Evolutionary conservation across 1,140 invertebrate genomes (phyloP).

Genomic region (Aphelinus atriplicis): DNA sequence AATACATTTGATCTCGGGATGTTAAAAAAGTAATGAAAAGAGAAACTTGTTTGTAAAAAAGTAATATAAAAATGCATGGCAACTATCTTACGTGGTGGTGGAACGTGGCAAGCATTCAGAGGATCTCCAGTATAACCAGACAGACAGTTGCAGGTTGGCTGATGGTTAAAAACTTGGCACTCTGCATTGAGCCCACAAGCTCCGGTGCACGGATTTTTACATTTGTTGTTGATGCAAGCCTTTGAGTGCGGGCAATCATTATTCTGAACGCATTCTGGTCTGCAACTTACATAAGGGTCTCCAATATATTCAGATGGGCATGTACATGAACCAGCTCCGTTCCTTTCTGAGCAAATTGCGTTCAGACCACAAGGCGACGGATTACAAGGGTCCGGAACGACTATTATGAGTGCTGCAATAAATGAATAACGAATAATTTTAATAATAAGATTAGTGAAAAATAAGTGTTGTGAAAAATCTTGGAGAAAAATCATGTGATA

Average conservation of each 20-base stretch:
- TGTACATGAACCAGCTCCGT: conserved; percentile 81
- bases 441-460: too few species aligned
- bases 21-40: too few species aligned
- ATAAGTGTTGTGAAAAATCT: too few species aligned
- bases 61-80: conserved; percentile 42
- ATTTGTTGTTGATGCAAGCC: conserved; percentile 85
- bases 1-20: too few species aligned
- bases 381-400: conserved; percentile 72
- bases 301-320: conserved; percentile 84
- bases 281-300: conserved; percentile 83
- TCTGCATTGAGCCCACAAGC: conserved; percentile 83
- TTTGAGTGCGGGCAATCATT: conserved; percentile 77
- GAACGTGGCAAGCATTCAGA: conserved; percentile 75
- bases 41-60: conserved; percentile 48
- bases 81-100: conserved; percentile 70
- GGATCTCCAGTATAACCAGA: conserved; percentile 81
- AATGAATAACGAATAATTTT: background rate
- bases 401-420: conserved; percentile 43
- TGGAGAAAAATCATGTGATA: background rate
- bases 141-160: conserved; percentile 81
- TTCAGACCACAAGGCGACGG: conserved; percentile 86
- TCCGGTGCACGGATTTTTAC: conserved; percentile 81
- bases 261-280: conserved; percentile 85
- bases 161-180: conserved; percentile 85
- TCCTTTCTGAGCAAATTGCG: conserved; percentile 80